Base-by-base conservation (phyloP, 2,797 vertebrate species). In the Betta splendens region DNA sequence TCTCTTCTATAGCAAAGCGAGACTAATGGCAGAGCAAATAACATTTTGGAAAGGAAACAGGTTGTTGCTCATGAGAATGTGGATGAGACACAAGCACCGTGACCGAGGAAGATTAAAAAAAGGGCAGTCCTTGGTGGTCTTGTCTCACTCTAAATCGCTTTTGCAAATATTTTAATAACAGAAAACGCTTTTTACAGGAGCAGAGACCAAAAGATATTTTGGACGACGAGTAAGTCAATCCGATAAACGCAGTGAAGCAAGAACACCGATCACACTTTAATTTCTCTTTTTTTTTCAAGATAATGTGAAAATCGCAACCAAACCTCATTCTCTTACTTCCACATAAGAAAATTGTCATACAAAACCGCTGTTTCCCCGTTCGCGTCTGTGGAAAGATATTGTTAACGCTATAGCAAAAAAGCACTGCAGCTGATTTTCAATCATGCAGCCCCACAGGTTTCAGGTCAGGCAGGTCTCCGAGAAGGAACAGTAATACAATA, bases 391-490 rank as follows among this genome's bases (percentile, higher is more conserved):
- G 66, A 85, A 83, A 77, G 63, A 73, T 57, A 74, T 81, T 80
- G 75, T 85, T 83, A 77, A 63, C 38, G 12, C 70, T 20, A 49
- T 63, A 39, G 66, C 77, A 75, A 84, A 86, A n/a, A 71, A 55
- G 75, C 66, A 71, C 73, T 66, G 65, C 75, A 76, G 65, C 77
- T 67, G 85, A 85, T 86, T 91, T 90, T 88, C 86, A 90, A 91
- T 93, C 88, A 89, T 52, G 55, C 66, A 43, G 72, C 88, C 77
- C 87, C 69, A 54, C 89, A 84, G 89, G 87, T 85, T 81, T 74
- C 69, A 82, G 87, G 87, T 89, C 77, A 79, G 77, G 12, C 67
- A 51, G 69, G 82, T 84, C 64, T 77, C 72, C 7, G 61, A 73
- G 71, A 73, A 79, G 73, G 74, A 76, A 79, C 76, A 72, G 73